Evolutionary conservation across 2,888 invertebrate species (phyloP).

Genomic region (Muschampia plurimacula): DNA sequence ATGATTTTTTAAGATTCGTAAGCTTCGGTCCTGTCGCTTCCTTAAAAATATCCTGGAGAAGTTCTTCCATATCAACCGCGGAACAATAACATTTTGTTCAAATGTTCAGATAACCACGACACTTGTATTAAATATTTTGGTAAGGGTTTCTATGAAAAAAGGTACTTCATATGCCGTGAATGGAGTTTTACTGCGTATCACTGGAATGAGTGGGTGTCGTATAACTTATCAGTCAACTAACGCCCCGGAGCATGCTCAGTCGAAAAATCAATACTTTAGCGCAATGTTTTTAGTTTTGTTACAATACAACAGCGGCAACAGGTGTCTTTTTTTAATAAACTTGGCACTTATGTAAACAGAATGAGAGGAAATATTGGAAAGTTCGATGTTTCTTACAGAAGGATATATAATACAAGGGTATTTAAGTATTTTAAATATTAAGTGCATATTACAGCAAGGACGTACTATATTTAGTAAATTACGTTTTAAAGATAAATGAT

Average conservation of each 20-base stretch:
- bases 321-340: constrained; percentile 52
- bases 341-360: neutral
- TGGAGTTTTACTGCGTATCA: constrained; percentile 44
- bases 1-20: constrained; percentile 90
- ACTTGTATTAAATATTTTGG: neutral
- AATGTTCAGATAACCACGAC: neutral
- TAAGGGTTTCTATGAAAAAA: neutral
- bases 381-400: too few relatives aligned
- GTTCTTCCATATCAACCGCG: constrained; percentile 91
- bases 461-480: too few relatives aligned
- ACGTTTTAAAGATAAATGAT: too few relatives aligned
- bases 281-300: constrained; percentile 50
- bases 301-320: constrained; percentile 63
- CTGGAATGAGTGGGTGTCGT: constrained; percentile 66
- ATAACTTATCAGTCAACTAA: constrained; percentile 59
- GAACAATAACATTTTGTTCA: constrained; percentile 44
- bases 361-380: too few relatives aligned
- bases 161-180: neutral
- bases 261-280: constrained; percentile 73
- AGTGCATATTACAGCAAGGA: too few relatives aligned
- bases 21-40: constrained; percentile 94
- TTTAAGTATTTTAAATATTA: too few relatives aligned
- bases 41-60: constrained; percentile 93
- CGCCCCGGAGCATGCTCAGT: constrained; percentile 74
- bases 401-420: too few relatives aligned